Evolutionary conservation across 1,140 invertebrate species (phyloP), one percentile per base, ranked within the genome.

Genomic region (Doryteuthis pealeii): DNA sequence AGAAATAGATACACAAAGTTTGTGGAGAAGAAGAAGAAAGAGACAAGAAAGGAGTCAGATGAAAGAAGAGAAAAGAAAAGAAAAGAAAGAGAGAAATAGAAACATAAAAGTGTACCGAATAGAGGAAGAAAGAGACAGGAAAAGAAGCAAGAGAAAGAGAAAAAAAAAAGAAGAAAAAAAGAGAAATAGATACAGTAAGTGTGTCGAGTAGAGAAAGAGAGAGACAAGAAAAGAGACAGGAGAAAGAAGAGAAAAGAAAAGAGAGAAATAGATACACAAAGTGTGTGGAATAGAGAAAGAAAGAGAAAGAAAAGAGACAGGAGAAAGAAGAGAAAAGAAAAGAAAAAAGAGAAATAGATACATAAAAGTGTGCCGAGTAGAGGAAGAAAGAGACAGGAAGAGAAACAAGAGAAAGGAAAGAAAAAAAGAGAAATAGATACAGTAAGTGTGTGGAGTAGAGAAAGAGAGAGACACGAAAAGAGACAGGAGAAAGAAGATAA

Each of bases 251-350:
- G 10, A 10, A 40, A 10, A 40, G 10, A 40, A 40, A 40, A 40
- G 35, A 40, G 10, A 40, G 10, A 40, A 40, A 40, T 3, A 40
- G 10, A 40, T 5, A 40, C 4, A 40, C 4, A 10, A 10, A 40
- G 35, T 3, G 10, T 5, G 35, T 5, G 35, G 10, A 40, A 40
- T 5, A 40, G 10, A 10, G 10, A 40, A 40, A 40, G 35, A 75
- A 32, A 74, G 75, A 62, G 77, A 70, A 35, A 74, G 76, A 72
- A 74, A 69, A 32, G 67, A 31, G 28, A 30, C 74, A 49, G 74
- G 74, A 26, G 77, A 74, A 74, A 45, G 31, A 58, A 70, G 70
- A 15, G 66, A 70, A 54, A 71, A 54, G 58, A 15, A 32, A 18
- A 69, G 8, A 31, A 70, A 31, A 40, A 28, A 28, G 45, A 58